phyloP scores from a whole-genome alignment of 2,888 invertebrate species.

The Gortyna flavago region DNA sequence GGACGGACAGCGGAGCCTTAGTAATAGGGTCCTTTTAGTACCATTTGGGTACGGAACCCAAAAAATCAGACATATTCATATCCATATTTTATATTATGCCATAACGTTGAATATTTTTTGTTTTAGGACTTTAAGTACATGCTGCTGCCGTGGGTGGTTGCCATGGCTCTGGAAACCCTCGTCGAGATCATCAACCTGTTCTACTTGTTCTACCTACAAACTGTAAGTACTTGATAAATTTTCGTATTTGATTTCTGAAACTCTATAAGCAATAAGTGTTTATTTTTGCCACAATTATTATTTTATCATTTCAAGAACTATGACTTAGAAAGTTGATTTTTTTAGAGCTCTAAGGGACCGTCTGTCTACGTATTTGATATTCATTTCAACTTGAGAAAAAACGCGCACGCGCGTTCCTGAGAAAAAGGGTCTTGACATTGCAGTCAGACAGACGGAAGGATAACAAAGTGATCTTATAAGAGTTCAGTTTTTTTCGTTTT shows the following conservation, averaged over 20 bases:
- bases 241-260: slow-evolving; percentile 5
- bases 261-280: not conserved
- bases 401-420: not conserved
- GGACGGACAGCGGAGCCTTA: no score
- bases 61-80: no score
- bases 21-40: no score
- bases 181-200: slow-evolving; percentile 92
- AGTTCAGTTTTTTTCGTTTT: not conserved
- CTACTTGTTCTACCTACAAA: slow-evolving; percentile 91
- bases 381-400: not conserved
- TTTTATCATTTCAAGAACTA: not conserved
- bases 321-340: not conserved
- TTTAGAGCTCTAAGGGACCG: not conserved
- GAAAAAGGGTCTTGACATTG: not conserved
- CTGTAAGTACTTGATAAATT: slow-evolving; percentile 85
- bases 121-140: slow-evolving; percentile 92
- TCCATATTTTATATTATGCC: not conserved
- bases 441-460: not conserved
- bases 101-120: slow-evolving; percentile 64
- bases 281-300: not conserved
- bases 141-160: slow-evolving; percentile 93
- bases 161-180: slow-evolving; percentile 91
- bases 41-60: no score
- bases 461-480: not conserved
- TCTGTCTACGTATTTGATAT: not conserved